Evolutionary conservation across 64 coral and sea anemone species (phyloP).

Genomic region (Stylophora pistillata): DNA sequence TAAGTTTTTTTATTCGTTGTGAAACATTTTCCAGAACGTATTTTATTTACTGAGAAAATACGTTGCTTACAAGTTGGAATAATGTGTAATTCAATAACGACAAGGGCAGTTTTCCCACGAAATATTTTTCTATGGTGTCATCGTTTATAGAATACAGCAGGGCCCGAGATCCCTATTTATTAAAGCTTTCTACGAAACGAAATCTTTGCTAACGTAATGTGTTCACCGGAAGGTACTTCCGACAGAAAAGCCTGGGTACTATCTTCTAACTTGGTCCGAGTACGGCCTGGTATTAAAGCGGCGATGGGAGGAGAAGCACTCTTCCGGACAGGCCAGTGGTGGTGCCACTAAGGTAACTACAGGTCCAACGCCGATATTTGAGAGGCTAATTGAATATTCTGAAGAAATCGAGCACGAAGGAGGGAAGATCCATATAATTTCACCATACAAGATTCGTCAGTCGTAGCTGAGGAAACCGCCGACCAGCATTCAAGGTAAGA

Average conservation of each 20-base stretch:
- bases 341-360: background rate
- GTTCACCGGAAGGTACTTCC: background rate
- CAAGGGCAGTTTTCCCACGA: too few relatives aligned
- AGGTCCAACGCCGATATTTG: background rate
- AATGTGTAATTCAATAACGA: too few relatives aligned
- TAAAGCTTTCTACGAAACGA: too few relatives aligned
- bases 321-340: background rate
- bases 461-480: constrained; percentile 16
- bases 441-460: constrained; percentile 30
- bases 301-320: constrained; percentile 1
- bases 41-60: too few relatives aligned
- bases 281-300: constrained; percentile 25
- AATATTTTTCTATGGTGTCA: too few relatives aligned
- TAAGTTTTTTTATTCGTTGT: too few relatives aligned
- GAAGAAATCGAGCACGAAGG: constrained; percentile 39
- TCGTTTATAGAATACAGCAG: too few relatives aligned
- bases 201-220: too few relatives aligned
- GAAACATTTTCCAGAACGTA: too few relatives aligned
- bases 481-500: constrained; percentile 42
- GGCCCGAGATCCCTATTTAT: too few relatives aligned
- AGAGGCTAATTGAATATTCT: constrained; percentile 26
- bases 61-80: too few relatives aligned
- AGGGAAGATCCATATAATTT: constrained; percentile 13
- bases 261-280: constrained; percentile 22
- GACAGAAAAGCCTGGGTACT: constrained; percentile 32